Percentiles rank a stretch among this genome's conserved stretches.
phyloP scores from a whole-genome alignment of 2,113 vertebrate genomes.

The Brachypteracias leptosomus region DNA sequence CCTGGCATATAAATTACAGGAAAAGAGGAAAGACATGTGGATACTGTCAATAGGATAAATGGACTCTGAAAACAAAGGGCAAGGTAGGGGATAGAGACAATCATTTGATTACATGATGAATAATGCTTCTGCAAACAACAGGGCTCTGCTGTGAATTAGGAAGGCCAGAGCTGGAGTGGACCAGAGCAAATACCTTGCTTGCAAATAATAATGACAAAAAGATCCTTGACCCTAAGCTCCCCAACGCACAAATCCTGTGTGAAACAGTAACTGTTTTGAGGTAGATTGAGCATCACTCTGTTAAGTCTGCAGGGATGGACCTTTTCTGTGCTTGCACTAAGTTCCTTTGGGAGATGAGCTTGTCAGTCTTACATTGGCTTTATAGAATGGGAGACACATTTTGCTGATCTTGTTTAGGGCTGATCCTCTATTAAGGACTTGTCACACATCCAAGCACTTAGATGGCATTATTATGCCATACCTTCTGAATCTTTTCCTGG shows the following conservation, averaged over 20 bases:
- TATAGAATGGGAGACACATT: neutral
- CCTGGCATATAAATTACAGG: neutral
- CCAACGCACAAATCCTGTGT: neutral
- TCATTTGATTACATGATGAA: neutral
- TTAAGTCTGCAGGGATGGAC: neutral
- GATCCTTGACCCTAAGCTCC: neutral
- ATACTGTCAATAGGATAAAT: neutral
- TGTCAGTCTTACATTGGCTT: neutral
- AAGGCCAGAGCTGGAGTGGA: neutral
- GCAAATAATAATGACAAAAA: neutral
- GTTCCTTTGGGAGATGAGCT: fast-evolving
- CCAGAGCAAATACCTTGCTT: neutral
- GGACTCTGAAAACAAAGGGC: neutral
- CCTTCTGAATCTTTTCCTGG: neutral
- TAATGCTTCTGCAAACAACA: neutral
- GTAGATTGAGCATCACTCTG: neutral
- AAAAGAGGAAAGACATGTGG: neutral
- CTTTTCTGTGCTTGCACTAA: neutral
- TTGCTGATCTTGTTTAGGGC: neutral
- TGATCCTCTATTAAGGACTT: neutral
- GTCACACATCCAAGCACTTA: neutral
- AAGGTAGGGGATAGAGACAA: neutral
- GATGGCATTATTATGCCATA: neutral
- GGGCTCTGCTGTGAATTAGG: neutral
- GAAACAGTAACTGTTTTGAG: neutral